Conservation (phyloP, 2,113 vertebrate genomes). For the Myotis brandtii region DNA sequence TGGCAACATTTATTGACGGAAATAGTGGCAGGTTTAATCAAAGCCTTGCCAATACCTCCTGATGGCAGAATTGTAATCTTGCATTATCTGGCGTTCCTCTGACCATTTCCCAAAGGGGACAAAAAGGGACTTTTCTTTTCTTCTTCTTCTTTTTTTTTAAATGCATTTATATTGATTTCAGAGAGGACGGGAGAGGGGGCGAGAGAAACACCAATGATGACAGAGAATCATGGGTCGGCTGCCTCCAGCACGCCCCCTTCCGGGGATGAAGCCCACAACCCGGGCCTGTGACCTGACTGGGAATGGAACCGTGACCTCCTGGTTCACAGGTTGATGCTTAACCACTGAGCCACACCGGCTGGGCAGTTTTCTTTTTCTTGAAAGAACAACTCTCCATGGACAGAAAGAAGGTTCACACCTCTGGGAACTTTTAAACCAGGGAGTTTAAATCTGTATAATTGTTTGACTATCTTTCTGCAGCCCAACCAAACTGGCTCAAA, state of each 20-base stretch:
- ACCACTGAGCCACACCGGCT: too few species aligned
- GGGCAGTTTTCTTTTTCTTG: not conserved
- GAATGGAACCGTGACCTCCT: too few species aligned
- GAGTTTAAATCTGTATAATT: not conserved
- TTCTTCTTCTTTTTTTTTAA: too few species aligned
- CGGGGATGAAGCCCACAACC: too few species aligned
- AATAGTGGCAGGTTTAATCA: constrained; percentile 61
- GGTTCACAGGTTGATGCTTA: too few species aligned
- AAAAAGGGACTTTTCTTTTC: not conserved
- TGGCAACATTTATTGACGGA: constrained; percentile 65
- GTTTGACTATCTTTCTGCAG: not conserved
- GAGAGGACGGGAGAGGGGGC: too few species aligned
- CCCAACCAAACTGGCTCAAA: not conserved
- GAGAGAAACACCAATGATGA: too few species aligned
- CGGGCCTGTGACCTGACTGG: too few species aligned
- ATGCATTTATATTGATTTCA: too few species aligned
- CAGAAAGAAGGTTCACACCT: not conserved
- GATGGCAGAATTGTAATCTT: constrained; percentile 33
- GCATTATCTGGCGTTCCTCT: not conserved
- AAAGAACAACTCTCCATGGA: constrained; percentile 15
- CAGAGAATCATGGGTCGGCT: too few species aligned
- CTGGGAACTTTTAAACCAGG: constrained; percentile 25
- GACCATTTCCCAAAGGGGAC: constrained; percentile 15
- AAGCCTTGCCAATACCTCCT: constrained; percentile 44
- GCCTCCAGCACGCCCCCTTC: too few species aligned